These are phyloP conservation scores for Anoncus sp. DNA, from an alignment of 2,888 invertebrate species.

Conservation along the genomic window DNA sequence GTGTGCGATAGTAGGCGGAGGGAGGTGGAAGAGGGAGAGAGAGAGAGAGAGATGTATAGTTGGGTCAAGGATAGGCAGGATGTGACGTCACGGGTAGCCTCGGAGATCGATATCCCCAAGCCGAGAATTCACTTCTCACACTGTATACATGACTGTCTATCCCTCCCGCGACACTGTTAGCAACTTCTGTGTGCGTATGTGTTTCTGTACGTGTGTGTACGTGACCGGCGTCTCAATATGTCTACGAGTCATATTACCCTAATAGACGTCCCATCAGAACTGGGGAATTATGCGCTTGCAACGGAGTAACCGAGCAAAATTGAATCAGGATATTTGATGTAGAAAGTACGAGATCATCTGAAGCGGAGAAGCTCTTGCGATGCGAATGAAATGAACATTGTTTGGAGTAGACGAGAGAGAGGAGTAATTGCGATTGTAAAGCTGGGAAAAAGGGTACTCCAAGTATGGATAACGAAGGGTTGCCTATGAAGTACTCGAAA, in stretches of 20 bases:
- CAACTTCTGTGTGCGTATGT: background rate
- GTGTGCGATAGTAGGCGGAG: background rate
- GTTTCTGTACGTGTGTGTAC: background rate
- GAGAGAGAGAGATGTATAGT: constrained; percentile 60
- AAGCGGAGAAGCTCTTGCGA: too few species aligned
- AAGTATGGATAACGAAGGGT: too few species aligned
- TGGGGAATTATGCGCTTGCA: constrained; percentile 7
- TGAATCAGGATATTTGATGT: constrained; percentile 11
- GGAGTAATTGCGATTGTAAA: too few species aligned
- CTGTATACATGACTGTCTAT: background rate
- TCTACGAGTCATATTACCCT: constrained; percentile 9
- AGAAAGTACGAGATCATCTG: too few species aligned
- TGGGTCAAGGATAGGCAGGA: constrained; percentile 83
- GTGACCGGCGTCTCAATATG: constrained; percentile 18
- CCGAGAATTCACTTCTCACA: constrained; percentile 15
- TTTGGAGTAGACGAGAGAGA: too few species aligned
- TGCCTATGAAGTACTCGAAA: too few species aligned
- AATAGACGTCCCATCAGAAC: constrained; percentile 13
- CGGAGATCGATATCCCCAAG: constrained; percentile 80
- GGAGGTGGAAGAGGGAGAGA: constrained; percentile 1
- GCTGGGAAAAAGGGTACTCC: too few species aligned
- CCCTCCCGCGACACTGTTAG: background rate
- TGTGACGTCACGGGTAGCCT: constrained; percentile 80
- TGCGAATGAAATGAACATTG: too few species aligned
- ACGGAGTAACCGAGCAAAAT: background rate